These are phyloP conservation scores for Oryzias curvinotus DNA, from an alignment of 2,113 vertebrate species.

Conservation along the genomic window DNA sequence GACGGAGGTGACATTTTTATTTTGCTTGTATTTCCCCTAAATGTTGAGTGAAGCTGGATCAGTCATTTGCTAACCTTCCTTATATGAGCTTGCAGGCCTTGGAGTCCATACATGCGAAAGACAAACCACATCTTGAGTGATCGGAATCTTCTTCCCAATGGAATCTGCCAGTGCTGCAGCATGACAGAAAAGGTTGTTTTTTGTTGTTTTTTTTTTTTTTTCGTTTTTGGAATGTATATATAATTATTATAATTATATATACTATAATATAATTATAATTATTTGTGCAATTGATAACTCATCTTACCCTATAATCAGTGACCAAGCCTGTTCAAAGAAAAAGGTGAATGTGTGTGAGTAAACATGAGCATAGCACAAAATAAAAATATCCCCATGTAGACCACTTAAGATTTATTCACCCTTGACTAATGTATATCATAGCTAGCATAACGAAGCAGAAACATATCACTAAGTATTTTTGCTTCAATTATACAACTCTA, in stretches of 20 bases:
- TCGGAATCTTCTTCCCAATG: constrained; percentile 92
- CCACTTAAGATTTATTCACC: not conserved
- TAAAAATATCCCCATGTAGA: not conserved
- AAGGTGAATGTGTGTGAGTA: not conserved
- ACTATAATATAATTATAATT: no score
- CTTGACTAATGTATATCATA: no score
- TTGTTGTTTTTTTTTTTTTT: not conserved
- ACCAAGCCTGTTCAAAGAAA: constrained; percentile 82
- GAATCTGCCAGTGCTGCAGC: constrained; percentile 94
- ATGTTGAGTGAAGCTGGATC: not conserved
- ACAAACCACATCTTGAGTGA: constrained; percentile 98
- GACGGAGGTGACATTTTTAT: constrained; percentile 27
- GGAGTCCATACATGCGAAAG: constrained; percentile 88
- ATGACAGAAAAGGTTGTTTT: not conserved
- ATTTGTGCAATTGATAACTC: not conserved
- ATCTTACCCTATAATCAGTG: constrained; percentile 95
- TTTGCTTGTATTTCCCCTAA: not conserved
- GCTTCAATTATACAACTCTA: not conserved
- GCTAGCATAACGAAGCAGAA: no score
- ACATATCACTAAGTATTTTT: not conserved
- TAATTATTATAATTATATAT: no score
- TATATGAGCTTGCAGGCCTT: constrained; percentile 88
- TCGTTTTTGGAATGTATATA: not conserved
- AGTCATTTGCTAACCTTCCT: constrained; percentile 79
- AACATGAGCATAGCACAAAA: not conserved